A percentile compares a stretch with the other conserved stretches of the same genome.
phyloP scores from a whole-genome alignment of 2,888 invertebrate species.

The Hyalella azteca region DNA sequence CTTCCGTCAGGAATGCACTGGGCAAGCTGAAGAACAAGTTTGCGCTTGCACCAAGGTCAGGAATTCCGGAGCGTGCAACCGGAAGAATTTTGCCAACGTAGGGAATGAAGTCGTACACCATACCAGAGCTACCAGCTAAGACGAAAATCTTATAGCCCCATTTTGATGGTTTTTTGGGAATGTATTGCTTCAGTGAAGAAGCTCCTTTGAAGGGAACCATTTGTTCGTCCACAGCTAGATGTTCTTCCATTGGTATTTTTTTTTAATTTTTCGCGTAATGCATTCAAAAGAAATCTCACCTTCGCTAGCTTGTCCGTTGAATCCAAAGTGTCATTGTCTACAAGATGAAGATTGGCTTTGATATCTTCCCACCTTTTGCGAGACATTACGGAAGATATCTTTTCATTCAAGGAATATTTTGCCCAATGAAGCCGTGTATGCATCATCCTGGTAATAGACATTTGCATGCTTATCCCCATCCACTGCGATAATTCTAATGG shows the following conservation, averaged over 20 bases:
- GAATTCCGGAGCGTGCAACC: background rate
- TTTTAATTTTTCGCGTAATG: too few relatives aligned
- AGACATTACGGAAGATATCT: background rate
- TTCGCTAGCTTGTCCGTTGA: background rate
- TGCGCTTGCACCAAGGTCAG: background rate
- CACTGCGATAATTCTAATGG: background rate
- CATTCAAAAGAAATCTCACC: too few relatives aligned
- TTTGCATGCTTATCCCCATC: background rate
- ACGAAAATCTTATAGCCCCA: background rate
- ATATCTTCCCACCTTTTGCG: background rate
- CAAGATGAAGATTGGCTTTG: background rate
- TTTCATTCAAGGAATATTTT: background rate
- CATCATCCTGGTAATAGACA: too few relatives aligned
- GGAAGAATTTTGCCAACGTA: background rate
- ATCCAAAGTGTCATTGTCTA: background rate
- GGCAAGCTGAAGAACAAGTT: background rate
- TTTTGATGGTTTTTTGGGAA: background rate
- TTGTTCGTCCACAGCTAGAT: constrained; percentile 61
- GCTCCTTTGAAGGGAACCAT: constrained; percentile 61
- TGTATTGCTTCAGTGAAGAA: constrained; percentile 57
- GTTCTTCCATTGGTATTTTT: background rate
- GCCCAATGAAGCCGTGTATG: too few relatives aligned
- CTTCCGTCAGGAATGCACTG: too few relatives aligned
- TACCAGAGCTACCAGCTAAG: background rate
- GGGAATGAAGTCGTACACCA: background rate